Evolutionary conservation across 2,888 invertebrate genomes (phyloP), one percentile per base, ranked within the genome.

Genomic region (Sesia apiformis): DNA sequence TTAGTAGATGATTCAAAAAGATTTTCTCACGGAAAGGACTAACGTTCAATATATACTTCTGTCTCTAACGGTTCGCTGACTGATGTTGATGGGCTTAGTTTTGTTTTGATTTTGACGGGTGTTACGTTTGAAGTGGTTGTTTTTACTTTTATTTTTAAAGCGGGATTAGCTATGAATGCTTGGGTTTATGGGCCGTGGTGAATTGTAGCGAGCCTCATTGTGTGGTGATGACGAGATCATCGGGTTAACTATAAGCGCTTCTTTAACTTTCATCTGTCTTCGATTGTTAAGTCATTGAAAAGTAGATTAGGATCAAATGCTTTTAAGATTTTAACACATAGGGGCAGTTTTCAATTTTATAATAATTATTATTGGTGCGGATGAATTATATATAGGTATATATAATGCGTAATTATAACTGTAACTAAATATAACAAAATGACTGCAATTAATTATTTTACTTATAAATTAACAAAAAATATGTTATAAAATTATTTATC

Each of bases 1-100:
- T 80, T 78, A 78, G 74, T 74, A 76, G 74, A 76, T 72, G 70
- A 70, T 74, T 72, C 69, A 68, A 75, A 72, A 69, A 76, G 70
- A 78, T 81, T 79, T 85, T 85, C 85, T 84, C 84, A 86, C 83
- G 83, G 78, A 78, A 82, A 83, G 78, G 80, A 79, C 70, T 73
- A 70, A 50, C 50, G 7, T 7, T 50, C 7, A 23, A 50, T 8
- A 50, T 23, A 38, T 50, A 6, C 7, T 50, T 50, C 38, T 46
- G 46, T 46, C 8, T 50, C 50, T 46, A 46, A 46, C 80, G 79
- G 78, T 70, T 63, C 72, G 65, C 66, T 80, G 81, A 83, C 75
- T 78, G 80, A 81, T 84, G 77, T 72, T 81, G 77, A 81, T 80
- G 80, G 72, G 62, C 70, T 74, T 72, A 71, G 76, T 79, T 79